Evolutionary conservation across 2,888 invertebrate species (phyloP).

Genomic region (Watsonalla cultraria): DNA sequence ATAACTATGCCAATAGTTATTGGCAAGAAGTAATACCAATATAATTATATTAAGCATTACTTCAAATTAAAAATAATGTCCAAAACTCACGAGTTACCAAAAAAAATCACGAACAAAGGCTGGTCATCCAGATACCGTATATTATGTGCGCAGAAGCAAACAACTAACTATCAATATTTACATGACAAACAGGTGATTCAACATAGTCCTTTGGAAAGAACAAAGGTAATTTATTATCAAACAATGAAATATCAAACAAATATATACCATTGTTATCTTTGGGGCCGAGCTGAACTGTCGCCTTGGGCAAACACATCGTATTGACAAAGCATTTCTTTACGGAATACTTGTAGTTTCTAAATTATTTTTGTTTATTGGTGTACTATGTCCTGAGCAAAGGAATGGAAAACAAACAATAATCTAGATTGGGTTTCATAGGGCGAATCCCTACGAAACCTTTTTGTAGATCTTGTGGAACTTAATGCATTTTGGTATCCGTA

Average conservation of each 20-base stretch:
- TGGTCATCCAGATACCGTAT: no score
- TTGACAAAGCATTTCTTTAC: slow-evolving; percentile 12
- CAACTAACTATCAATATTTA: not conserved
- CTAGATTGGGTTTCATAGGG: no score
- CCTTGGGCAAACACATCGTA: slow-evolving; percentile 12
- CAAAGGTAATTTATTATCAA: not conserved
- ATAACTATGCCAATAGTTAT: no score
- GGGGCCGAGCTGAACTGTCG: slow-evolving; percentile 13
- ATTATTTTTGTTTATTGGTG: slow-evolving; percentile 11
- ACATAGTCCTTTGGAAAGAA: not conserved
- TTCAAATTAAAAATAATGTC: no score
- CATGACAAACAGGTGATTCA: not conserved
- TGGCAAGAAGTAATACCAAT: no score
- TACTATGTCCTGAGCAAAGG: slow-evolving; percentile 1
- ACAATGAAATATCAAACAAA: not conserved
- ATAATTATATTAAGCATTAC: no score
- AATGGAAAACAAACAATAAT: not conserved
- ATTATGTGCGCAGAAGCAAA: not conserved
- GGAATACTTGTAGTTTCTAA: slow-evolving; percentile 8
- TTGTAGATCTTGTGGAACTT: no score
- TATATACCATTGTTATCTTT: slow-evolving; percentile 13
- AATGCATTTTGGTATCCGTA: no score
- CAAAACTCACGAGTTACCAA: no score
- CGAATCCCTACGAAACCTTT: no score
- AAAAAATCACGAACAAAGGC: no score